Base-by-base conservation (phyloP, 30 jellyfish, hydroid and myxozoan species). In the Aurelia aurita complex sp. Pacific region DNA sequence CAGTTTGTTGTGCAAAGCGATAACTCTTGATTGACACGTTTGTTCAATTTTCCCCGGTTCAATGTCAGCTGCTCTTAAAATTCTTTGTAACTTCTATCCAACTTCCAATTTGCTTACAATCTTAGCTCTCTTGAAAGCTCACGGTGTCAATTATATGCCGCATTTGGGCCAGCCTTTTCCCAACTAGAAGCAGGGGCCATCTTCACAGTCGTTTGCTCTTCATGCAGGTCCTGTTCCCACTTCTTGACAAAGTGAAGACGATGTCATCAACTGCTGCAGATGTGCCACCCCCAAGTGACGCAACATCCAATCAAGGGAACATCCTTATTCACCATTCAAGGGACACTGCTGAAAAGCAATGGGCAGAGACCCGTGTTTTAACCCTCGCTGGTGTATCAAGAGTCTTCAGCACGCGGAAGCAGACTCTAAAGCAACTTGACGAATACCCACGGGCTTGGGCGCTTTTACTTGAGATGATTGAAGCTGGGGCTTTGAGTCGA, bases 381-480 rank as follows among this genome's bases (percentile, higher is more conserved):
- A 81, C 98, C 8, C 75, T 92, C 52, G 98, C 98, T 16, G 98
- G 98, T 43, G 98, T 92, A 61, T 83, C 98, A 10, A 51, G 98
- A 59, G 98, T 92, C 17, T 92, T 92, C 81, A 87, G 97, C 80
- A 76, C 96, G 15, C 89, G 98, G 59, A 75, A 80, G 35, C 87
- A 87, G 65, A 66, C 88, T 19, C 76, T 92, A 16, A 69, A 60
- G 12, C 83, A 88, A 67, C 64, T 92, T 50, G 80, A 89, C 14
- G 98, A 92, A 50, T 92, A 85, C 72, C 94, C 97, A 16, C 94
- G 98, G 0, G 98, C 98, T 10, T 92, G 98, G 98, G 98, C 98
- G 40, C 82, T 92, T 5, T 79, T 92, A 8, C 92, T 92, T 15
- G 98, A 92, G 74, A 81, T 92, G 87, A 87, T 92, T 57, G 98